These are phyloP conservation scores for Plecturocebus donacophilus DNA, from an alignment of 2,113 vertebrate species.

Conservation along the genomic window DNA sequence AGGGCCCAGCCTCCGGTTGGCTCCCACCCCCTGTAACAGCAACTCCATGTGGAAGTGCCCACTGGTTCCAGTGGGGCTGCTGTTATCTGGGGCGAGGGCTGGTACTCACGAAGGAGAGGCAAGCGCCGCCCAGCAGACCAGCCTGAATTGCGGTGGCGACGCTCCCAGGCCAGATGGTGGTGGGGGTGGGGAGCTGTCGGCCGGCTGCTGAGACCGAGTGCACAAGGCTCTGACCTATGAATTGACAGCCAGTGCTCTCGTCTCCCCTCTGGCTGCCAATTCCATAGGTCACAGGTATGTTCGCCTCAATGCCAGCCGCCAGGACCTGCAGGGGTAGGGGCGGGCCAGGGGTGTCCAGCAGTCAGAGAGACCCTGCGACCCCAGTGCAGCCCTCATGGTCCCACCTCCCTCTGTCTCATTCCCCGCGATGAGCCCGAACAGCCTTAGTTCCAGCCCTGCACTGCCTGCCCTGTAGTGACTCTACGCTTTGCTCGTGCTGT, in stretches of 20 bases:
- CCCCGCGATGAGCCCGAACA: not conserved
- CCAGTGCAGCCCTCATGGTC: not conserved
- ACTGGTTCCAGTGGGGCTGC: conserved; percentile 83
- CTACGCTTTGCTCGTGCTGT: no score
- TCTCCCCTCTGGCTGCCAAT: conserved; percentile 82
- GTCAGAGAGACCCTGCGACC: not conserved
- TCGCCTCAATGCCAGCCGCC: conserved; percentile 71
- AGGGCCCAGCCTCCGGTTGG: not conserved
- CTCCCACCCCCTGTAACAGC: conserved; percentile 83
- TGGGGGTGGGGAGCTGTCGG: not conserved
- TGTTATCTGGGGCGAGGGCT: conserved; percentile 81
- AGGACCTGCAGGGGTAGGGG: not conserved
- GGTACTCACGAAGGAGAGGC: not conserved
- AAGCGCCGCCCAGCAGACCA: not conserved
- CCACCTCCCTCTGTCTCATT: not conserved
- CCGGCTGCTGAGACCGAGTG: conserved; percentile 66
- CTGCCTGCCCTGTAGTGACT: not conserved
- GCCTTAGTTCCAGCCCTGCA: not conserved
- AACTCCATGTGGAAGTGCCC: conserved; percentile 85
- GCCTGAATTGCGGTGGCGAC: fast-evolving
- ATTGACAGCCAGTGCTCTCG: conserved; percentile 82
- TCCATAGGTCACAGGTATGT: conserved; percentile 86
- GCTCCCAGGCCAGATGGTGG: not conserved
- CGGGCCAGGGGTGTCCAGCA: fast-evolving
- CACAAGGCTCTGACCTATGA: conserved; percentile 86